Conservation (phyloP, 2,888 invertebrate species). For the Epistrophe grossulariae region DNA sequence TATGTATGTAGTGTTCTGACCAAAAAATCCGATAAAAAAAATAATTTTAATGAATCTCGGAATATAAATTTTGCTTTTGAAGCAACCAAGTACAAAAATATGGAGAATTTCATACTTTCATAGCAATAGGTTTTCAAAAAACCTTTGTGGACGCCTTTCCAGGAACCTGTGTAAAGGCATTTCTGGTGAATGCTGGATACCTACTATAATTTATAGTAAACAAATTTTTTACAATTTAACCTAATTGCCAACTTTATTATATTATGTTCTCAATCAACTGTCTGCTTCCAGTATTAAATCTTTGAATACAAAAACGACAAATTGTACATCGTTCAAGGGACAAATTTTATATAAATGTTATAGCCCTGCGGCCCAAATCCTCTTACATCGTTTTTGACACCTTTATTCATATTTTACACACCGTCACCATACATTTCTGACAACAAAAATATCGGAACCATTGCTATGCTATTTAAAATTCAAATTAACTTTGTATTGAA, state of each 20-base stretch:
- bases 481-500: constrained; percentile 28
- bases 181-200: no score
- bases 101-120: no score
- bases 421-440: not conserved
- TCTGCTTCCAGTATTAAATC: not conserved
- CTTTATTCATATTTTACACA: constrained; percentile 3
- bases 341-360: constrained; percentile 22
- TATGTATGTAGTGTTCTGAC: no score
- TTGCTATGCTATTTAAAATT: constrained; percentile 46
- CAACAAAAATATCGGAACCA: constrained; percentile 5
- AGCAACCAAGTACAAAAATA: no score
- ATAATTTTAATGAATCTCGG: no score
- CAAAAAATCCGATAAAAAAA: no score
- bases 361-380: constrained; percentile 24
- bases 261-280: constrained; percentile 8
- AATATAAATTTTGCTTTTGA: no score
- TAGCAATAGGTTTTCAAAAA: no score
- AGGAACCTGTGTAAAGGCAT: no score
- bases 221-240: not conserved
- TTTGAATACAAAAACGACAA: constrained; percentile 23
- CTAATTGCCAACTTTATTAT: constrained; percentile 3
- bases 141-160: no score
- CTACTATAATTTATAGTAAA: not conserved
- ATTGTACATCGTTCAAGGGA: constrained; percentile 2
- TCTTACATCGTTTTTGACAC: constrained; percentile 57